Conservation (phyloP, 2,888 invertebrate species). For the Drosophila colorata region DNA sequence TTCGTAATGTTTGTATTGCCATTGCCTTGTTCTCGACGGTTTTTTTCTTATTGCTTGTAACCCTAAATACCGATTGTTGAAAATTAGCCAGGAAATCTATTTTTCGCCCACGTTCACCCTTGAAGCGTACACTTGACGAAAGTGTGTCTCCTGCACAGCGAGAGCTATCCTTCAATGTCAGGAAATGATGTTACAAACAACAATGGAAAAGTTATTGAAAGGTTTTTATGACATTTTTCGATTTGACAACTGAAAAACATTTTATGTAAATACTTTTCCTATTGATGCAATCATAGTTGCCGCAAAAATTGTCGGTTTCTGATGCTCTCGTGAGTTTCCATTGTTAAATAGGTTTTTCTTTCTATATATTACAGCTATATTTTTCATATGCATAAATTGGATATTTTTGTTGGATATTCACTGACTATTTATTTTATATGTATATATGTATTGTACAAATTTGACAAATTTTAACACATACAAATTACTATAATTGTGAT, state of each 20-base stretch:
- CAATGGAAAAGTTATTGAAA: neutral
- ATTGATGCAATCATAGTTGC: neutral
- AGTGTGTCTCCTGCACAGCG: slow-evolving; percentile 3
- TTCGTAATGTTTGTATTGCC: slow-evolving; percentile 39
- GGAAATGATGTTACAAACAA: neutral
- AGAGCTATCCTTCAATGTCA: slow-evolving; percentile 22
- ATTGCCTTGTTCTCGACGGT: slow-evolving; percentile 2
- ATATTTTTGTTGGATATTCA: too few species aligned
- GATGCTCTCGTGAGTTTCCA: too few species aligned
- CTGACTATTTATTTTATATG: too few species aligned
- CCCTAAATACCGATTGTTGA: slow-evolving; percentile 17
- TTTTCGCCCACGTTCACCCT: slow-evolving; percentile 1
- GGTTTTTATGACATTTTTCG: neutral
- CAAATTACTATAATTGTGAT: too few species aligned
- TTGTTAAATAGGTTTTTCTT: too few species aligned
- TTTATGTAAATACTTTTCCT: too few species aligned
- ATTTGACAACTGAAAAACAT: too few species aligned
- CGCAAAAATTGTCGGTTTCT: too few species aligned
- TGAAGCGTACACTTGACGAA: slow-evolving; percentile 33
- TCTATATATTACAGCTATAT: too few species aligned
- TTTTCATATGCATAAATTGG: too few species aligned
- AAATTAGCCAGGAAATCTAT: slow-evolving; percentile 28
- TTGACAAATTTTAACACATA: too few species aligned
- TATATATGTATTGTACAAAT: too few species aligned
- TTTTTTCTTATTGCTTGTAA: slow-evolving; percentile 9